Conservation (phyloP, 2,797 vertebrate species). For the Muscicapa comitata region DNA sequence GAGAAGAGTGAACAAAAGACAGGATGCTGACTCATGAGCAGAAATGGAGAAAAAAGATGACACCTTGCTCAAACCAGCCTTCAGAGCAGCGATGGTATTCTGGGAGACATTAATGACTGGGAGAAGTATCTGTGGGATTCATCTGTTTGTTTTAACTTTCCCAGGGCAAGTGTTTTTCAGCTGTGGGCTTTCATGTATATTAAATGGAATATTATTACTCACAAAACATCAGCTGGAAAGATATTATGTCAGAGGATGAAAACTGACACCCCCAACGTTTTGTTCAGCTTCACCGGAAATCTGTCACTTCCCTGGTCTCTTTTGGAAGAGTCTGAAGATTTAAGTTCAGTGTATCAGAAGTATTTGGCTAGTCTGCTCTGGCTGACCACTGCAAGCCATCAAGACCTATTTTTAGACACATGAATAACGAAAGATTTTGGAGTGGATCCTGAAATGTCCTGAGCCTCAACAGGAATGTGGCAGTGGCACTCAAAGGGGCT, state of each 20-base stretch:
- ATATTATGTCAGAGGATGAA: neutral
- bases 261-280: neutral
- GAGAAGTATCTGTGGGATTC: neutral
- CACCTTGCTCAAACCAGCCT: neutral
- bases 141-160: neutral
- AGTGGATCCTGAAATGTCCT: neutral
- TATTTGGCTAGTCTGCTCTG: neutral
- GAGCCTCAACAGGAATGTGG: neutral
- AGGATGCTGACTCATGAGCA: neutral
- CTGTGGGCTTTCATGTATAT: neutral
- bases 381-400: neutral
- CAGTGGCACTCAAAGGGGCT: neutral
- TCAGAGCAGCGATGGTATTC: neutral
- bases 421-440: neutral
- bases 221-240: neutral
- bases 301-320: neutral
- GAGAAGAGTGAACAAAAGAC: neutral
- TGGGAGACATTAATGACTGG: neutral
- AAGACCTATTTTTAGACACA: conserved; percentile 18
- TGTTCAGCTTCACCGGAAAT: neutral
- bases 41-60: neutral
- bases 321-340: neutral
- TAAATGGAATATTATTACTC: neutral
- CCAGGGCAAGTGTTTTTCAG: neutral
- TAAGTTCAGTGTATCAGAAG: neutral